Base-by-base conservation (phyloP, 92 coral and sea anemone species). In the Heliopora coerulea region DNA sequence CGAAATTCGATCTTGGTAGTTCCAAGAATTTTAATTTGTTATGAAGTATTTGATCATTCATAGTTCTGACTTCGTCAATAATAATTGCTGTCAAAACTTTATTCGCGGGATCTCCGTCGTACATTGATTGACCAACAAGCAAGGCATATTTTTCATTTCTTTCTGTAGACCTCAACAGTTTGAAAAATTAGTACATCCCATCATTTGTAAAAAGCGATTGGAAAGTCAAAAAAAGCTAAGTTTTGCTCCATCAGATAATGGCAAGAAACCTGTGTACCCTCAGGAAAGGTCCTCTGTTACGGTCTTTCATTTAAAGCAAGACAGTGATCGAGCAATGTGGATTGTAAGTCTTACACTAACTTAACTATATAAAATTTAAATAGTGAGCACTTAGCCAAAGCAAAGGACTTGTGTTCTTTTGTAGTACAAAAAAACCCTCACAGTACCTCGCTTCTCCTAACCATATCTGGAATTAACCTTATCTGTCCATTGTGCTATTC, bases 291-390 rank as follows among this genome's bases (percentile, higher is more conserved):
- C 57, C n/a, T 32, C 33, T 41, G 18, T 32, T 20, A 20, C 57
- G 20, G 52, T 18, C 5, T 61, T n/a, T n/a, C 13, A 0, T 20
- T 2, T 37, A 6, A 37, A 54, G 33, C 56, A 66, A 46, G 33
- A 39, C 30, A 66, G 49, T 66, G 73, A 24, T 35, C 30, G 73
- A 13, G 62, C 76, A 69, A 52, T 31, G 76, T 69, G 76, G 76
- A 69, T 28, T 28, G 76, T 69, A 54, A 69, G 76, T 52, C 0
- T 3, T 35, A 37, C 6, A n/a, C 17, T 35, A 19, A 23, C 37
- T 20, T 0, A 23, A n/a, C n/a, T n/a, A n/a, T n/a, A n/a, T n/a
- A n/a, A n/a, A n/a, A n/a, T n/a, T n/a, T n/a, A n/a, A 19, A 54
- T 54, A 9, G 23, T 54, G 5, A 23, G 20, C 6, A 18, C 5